Evolutionary conservation across 2,113 vertebrate species (phyloP), one percentile per base, ranked within the genome.

Genomic region (Actenoides lindsayi): DNA sequence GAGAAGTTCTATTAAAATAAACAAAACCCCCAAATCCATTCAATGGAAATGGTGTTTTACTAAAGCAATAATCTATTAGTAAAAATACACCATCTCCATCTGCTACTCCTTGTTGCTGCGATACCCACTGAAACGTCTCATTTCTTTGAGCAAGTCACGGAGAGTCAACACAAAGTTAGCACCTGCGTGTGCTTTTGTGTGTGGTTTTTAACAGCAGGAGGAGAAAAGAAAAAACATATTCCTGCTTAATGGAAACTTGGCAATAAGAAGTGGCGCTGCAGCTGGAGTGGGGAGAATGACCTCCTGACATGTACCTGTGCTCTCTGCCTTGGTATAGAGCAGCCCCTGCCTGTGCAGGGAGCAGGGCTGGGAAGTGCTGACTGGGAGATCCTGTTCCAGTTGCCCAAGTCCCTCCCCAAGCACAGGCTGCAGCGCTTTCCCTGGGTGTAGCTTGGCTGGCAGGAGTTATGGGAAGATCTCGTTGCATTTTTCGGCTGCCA

Each of bases 361-460:
- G 13, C 35, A 11, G 31, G 21, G 70, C 74, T 56, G 33, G 35
- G 59, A 20, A 35, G 68, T 2, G 5, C 2, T 8, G 60, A 15
- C 59, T 15, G 30, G 16, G 31, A 20, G 33, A 13, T 35, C n/a
- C 17, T 17, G 6, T 2, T 62, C 56, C 14, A 2, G 19, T 17
- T 1, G 1, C 50, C 31, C 0, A 0, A 10, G 71, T 83, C 42
- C 51, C 9, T 68, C 14, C 24, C 18, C 0, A 1, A 60, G 37
- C 2, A 1, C 35, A 11, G 54, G 56, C 73, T 89, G 63, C n/a
- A 5, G 24, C 12, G 37, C 31, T 64, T 51, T 48, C 44, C 62
- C 54, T 1, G 6, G 46, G 25, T 39, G 85, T 51, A 46, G 54
- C 37, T 56, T 70, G 82, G 39, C 46, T 67, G 51, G 33, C 1